Evolutionary conservation across 2,113 vertebrate species (phyloP).

Genomic region (Pygoscelis antarcticus): DNA sequence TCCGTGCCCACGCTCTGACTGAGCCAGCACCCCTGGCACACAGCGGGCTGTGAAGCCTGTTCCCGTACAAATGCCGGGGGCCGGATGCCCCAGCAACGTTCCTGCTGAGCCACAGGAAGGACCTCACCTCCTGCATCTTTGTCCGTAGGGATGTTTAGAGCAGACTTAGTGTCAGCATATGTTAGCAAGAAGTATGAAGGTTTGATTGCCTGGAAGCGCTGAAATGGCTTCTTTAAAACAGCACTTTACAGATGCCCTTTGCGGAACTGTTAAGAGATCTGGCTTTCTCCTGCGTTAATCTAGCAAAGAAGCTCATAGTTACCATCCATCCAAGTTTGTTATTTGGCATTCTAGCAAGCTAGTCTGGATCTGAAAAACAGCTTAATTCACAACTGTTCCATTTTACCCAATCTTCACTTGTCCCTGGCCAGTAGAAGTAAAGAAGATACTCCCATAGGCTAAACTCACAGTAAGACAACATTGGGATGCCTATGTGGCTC

Average conservation of each 20-base stretch:
- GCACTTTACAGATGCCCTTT: background rate
- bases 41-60: background rate
- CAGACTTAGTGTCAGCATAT: background rate
- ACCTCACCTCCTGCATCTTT: background rate
- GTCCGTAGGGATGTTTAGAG: background rate
- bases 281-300: background rate
- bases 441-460: background rate
- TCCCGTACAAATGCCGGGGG: accelerated
- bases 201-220: background rate
- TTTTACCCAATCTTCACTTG: background rate
- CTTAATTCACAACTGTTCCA: background rate
- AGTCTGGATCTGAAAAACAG: background rate
- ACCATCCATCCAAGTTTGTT: background rate
- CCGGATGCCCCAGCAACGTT: background rate
- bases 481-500: background rate
- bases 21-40: background rate
- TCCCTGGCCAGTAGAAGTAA: background rate
- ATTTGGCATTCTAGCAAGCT: background rate
- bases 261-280: background rate
- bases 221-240: background rate
- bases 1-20: background rate
- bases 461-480: background rate
- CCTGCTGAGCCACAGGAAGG: background rate
- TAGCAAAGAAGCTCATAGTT: background rate
- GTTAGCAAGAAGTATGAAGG: background rate